phyloP scores from a whole-genome alignment of 2,888 invertebrate genomes.

The Arctia plantaginis region DNA sequence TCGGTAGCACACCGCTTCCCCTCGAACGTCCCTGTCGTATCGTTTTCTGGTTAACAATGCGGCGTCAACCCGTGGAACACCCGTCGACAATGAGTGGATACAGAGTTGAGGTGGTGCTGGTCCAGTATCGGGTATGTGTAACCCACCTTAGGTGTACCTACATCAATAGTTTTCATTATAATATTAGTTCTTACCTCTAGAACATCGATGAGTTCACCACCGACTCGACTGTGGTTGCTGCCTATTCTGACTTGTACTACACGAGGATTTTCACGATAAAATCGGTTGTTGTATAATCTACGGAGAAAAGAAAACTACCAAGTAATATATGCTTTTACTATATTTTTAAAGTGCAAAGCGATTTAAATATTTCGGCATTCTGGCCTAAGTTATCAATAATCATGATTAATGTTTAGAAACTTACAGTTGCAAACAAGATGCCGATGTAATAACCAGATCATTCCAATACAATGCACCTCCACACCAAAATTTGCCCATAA shows the following conservation, averaged over 20 bases:
- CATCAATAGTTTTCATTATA: not conserved
- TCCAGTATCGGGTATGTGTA: no score
- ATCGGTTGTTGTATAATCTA: slow-evolving; percentile 81
- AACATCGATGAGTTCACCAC: slow-evolving; percentile 74
- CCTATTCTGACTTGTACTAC: slow-evolving; percentile 72
- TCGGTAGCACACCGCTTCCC: no score
- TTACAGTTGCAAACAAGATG: slow-evolving; percentile 79
- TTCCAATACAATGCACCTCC: slow-evolving; percentile 73
- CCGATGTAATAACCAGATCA: slow-evolving; percentile 75
- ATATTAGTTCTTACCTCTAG: slow-evolving; percentile 63
- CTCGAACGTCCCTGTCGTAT: no score
- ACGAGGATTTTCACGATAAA: slow-evolving; percentile 77
- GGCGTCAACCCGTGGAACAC: no score
- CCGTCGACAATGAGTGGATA: no score
- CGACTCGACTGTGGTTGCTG: slow-evolving; percentile 79
- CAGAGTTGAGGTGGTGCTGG: no score
- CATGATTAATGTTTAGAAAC: slow-evolving; percentile 28
- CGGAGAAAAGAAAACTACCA: not conserved
- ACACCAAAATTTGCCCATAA: slow-evolving; percentile 81
- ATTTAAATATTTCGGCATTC: not conserved
- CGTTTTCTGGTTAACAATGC: no score
- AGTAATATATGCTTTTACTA: not conserved
- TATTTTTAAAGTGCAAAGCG: not conserved
- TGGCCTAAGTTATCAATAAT: not conserved
- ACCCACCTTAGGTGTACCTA: no score